Evolutionary conservation across 2,797 vertebrate species (phyloP).

Genomic region (Myotis planiceps): DNA sequence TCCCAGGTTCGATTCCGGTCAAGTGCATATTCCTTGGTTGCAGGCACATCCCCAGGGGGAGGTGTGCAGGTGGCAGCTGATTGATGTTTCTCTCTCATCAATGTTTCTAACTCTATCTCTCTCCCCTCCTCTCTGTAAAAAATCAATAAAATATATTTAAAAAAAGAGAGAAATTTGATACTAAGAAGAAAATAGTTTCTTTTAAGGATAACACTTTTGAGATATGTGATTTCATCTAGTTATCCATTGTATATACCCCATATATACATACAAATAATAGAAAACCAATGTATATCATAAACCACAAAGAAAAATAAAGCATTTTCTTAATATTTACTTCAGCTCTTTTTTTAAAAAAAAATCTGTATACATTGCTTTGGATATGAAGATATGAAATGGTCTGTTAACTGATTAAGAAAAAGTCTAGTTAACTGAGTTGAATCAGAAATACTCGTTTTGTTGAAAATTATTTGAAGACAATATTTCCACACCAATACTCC

Average conservation of each 20-base stretch:
- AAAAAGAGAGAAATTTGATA: not conserved
- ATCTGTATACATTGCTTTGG: not conserved
- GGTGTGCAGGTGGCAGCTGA: too few relatives aligned
- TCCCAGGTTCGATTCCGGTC: too few relatives aligned
- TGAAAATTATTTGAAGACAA: not conserved
- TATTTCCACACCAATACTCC: not conserved
- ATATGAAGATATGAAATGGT: not conserved
- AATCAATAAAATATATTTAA: too few relatives aligned
- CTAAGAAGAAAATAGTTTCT: not conserved
- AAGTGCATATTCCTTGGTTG: too few relatives aligned
- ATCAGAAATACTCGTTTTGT: not conserved
- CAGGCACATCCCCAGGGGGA: too few relatives aligned
- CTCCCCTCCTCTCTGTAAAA: too few relatives aligned
- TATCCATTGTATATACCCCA: not conserved
- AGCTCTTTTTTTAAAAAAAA: not conserved
- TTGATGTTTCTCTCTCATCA: too few relatives aligned
- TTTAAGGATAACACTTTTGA: not conserved
- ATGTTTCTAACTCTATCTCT: too few relatives aligned
- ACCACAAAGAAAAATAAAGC: not conserved
- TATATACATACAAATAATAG: not conserved
- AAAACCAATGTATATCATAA: not conserved
- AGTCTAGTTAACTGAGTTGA: not conserved
- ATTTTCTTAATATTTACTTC: not conserved
- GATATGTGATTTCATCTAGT: not conserved
- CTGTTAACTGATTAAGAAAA: not conserved